phyloP scores from a whole-genome alignment of 2,797 vertebrate species.

The Typhlichthys subterraneus region DNA sequence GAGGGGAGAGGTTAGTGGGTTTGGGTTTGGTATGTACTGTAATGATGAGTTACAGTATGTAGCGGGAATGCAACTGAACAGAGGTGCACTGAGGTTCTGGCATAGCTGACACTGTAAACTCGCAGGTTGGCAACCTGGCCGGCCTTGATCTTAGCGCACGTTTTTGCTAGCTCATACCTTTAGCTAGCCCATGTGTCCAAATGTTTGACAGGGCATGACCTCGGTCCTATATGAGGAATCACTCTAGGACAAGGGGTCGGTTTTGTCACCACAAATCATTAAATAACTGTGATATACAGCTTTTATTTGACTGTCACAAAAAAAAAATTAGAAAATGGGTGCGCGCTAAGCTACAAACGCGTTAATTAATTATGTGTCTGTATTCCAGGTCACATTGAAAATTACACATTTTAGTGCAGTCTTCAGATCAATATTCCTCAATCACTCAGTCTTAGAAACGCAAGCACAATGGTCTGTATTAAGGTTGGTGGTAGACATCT shows the following conservation, averaged over 20 bases:
- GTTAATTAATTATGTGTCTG: too few relatives aligned
- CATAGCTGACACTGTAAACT: conserved; percentile 31
- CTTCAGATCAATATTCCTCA: conserved; percentile 31
- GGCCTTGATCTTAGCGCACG: conserved; percentile 41
- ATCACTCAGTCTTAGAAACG: conserved; percentile 37
- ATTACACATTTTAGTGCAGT: conserved; percentile 2
- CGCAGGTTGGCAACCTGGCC: conserved; percentile 4
- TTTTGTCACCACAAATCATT: conserved; percentile 16
- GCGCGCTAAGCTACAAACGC: too few relatives aligned
- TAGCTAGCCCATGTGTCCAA: conserved; percentile 10
- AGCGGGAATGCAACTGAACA: conserved; percentile 8
- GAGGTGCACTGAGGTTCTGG: conserved; percentile 12
- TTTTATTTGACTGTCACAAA: too few relatives aligned
- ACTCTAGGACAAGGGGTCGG: conserved; percentile 11
- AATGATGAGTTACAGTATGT: conserved; percentile 11
- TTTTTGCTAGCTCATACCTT: conserved; percentile 5
- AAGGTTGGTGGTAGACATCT: conserved; percentile 51
- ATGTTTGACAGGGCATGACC: conserved; percentile 22
- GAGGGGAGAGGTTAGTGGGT: too few relatives aligned
- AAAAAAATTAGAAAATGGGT: too few relatives aligned
- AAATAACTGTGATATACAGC: too few relatives aligned
- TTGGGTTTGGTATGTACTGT: too few relatives aligned
- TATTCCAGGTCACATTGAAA: neutral
- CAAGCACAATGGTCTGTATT: conserved; percentile 46
- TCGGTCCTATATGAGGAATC: conserved; percentile 17